Base-by-base conservation (phyloP, 2,888 invertebrate species). In the Synanthedon myopaeformis region DNA sequence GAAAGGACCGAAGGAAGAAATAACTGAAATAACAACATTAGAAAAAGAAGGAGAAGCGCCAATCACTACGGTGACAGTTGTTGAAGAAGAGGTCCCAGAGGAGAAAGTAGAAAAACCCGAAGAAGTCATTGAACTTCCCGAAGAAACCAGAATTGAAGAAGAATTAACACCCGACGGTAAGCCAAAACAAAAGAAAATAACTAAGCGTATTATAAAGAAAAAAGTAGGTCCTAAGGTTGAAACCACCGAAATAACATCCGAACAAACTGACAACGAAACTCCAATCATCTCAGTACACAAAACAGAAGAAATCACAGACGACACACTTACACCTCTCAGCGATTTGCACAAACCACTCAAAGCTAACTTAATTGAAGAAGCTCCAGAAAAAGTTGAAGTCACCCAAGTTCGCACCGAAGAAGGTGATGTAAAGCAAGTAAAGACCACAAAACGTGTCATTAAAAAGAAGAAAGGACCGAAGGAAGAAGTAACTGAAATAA, bases 401-500 rank as follows among this genome's bases (percentile, higher is more conserved):
- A 53, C 49, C 17, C 49, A 53, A 41, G 48, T 49, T 14, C 58
- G 13, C 65, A 52, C 69, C 4, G 56, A 62, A 17, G 55, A 58
- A 53, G 59, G 56, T 56, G 59, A 50, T 57, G 62, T 63, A 51
- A 41, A 55, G 3, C 54, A 51, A 10, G 49, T 58, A 0, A 61
- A 57, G 48, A 61, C 58, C 2, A 56, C 49, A 0, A 58, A 57
- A 35, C 55, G 58, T 0, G 23, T 56, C 0, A 52, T 58, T 1
- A 57, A 53, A 61, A 50, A 57, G 57, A 49, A 56, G 52, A 61
- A 51, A 28, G 53, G 53, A 35, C 19, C 45, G 13, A 51, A 54
- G 53, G 45, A 56, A 57, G 19, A 19, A 50, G 68, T 78, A 49
- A 81, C 87, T 11, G 79, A 78, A 61, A 75, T 75, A 41, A 10